Base-by-base conservation (phyloP, 2,797 vertebrate species). In the Syndactyla subalaris region DNA sequence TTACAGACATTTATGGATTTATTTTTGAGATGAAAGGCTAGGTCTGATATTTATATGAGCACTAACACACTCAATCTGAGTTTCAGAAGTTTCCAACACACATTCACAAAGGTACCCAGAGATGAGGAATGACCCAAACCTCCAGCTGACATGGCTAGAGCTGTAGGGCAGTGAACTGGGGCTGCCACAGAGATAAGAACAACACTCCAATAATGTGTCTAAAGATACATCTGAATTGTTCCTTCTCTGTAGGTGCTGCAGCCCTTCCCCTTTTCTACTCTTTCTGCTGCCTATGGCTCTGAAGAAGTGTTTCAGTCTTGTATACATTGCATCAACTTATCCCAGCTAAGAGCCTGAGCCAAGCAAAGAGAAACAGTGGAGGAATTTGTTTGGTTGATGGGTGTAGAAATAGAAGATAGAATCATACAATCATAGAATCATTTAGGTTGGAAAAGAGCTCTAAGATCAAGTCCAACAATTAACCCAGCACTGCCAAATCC, bases 21-120 rank as follows among this genome's bases (percentile, higher is more conserved):
- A n/a, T 71, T 88, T 77, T 23, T 61, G 38, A 68, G 24, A 72
- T n/a, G 4, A 8, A 51, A 32, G 46, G 6, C 41, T 66, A 34
- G 34, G 17, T 81, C 58, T 58, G 38, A 34, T 73, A 48, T 76
- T 76, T 55, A 46, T 27, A 39, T 34, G 55, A 61, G 18, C 21
- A 54, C 11, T 16, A 61, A 39, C 29, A 68, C 17, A 52, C 2
- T 10, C 0, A 0, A 13, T 77, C 18, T 20, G 24, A 83, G 11
- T 75, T 84, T 71, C 54, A 52, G 30, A 74, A 55, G 30, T 77
- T 84, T 81, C 45, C 62, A 88, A 15, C 41, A 17, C 30, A 87
- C 39, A 32, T 51, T 68, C 63, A 41, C 39, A 73, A 62, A 51
- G 6, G 19, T n/a, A 58, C 46, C 17, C 17, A 34, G 46, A 83